Evolutionary conservation across 2,797 vertebrate species (phyloP), one percentile per base, ranked within the genome.

Genomic region (Notolabrus celidotus): DNA sequence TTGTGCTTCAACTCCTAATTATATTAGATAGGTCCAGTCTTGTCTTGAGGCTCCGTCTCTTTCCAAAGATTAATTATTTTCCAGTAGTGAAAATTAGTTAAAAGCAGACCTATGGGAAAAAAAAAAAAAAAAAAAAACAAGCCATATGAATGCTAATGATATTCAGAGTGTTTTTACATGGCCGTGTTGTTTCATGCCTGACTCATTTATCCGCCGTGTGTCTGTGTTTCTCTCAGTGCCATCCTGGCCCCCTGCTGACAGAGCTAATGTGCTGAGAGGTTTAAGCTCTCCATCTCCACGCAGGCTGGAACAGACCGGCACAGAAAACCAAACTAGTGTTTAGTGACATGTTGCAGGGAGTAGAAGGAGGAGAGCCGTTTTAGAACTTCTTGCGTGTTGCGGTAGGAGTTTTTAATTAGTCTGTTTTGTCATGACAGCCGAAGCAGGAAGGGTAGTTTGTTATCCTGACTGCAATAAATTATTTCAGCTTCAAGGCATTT

Each of bases 191-290:
- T 86, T 86, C 79, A 85, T 86, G 87, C 64, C 85, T 68, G 79
- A 82, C 78, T 87, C 84, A 71, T 85, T 86, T 79, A 73, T 82
- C 81, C 49, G 3, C 46, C 5, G 43, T 74, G 77, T 60, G 74
- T 79, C 75, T 84, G 74, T 77, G 80, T 79, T 82, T 80, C 64
- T 83, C 81, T 77, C 82, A 3, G 68, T 71, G 78, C 71, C 79
- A 65, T 83, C 76, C 75, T 49, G 74, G 42, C 79, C 77, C 72
- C 88, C 85, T n/a, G 83, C 85, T 88, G 83, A 74, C 76, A 49
- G 51, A 80, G 74, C 87, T 91, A 90, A 92, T 90, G 85, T 86
- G 86, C 79, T 74, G 79, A 84, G 81, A 88, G 87, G 33, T 86
- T 81, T 86, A 84, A 79, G 67, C 76, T 71, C 68, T 80, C 72